Base-by-base conservation (phyloP, 2,797 vertebrate genomes). In the Podarcis siculus region DNA sequence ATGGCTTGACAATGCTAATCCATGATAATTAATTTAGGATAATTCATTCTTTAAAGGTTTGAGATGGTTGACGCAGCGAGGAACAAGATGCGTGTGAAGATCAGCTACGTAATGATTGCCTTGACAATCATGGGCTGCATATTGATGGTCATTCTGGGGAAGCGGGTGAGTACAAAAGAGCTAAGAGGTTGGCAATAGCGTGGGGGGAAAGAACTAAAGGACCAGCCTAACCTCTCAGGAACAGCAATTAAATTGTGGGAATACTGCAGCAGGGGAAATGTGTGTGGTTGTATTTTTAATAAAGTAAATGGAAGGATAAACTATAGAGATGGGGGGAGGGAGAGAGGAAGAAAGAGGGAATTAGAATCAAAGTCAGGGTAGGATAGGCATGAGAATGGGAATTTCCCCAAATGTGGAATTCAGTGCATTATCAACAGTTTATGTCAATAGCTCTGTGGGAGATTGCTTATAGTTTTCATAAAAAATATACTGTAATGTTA, bases 61-160 rank as follows among this genome's bases (percentile, higher is more conserved):
- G 98, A 99, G 82, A 97, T 96, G 96, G 92, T 99, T 13, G 96
- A 98, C 82, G 96, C 96, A 76, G 98, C 99, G 2, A 98, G 97
- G 92, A 98, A 97, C 95, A 98, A 89, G 86, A 4, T 98, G 25
- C 95, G 98, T 75, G 97, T 99, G 91, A 99, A 97, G 95, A 87
- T 92, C 79, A 97, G 98, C 95, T 98, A 98, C 1, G 0, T 95
- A 2, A 99, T 99, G 98, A 98, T 99, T 0, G 95, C 42, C 1
- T 1, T 95, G 91, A 98, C 98, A 3, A 45, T 99, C 35, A 0
- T 73, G 0, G 97, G 97, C 67, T 99, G 98, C 88, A 0, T 98
- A 27, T 0, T 12, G 0, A 98, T 97, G 97, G 90, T 98, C 42
- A 5, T 98, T 19, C 12, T 93, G 79, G 98, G 98, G 75, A 99